Evolutionary conservation across 2,888 invertebrate genomes (phyloP).

Genomic region (Nomada fabriciana): DNA sequence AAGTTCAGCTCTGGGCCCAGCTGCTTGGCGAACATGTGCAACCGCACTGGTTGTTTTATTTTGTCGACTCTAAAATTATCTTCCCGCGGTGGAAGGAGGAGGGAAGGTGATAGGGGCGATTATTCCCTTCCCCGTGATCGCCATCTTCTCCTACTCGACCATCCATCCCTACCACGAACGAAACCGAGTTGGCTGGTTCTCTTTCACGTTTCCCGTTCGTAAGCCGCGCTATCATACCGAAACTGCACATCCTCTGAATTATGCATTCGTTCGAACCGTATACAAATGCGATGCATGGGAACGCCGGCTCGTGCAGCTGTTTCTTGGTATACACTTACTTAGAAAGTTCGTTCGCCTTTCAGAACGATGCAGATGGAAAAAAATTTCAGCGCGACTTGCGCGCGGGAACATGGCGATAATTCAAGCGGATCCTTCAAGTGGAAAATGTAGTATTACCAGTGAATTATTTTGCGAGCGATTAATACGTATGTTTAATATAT

Average conservation of each 20-base stretch:
- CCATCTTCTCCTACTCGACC: slow-evolving; percentile 19
- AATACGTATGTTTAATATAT: neutral
- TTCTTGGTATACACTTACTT: slow-evolving; percentile 32
- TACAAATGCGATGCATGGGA: slow-evolving; percentile 16
- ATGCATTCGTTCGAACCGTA: slow-evolving; percentile 49
- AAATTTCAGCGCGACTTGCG: slow-evolving; percentile 11
- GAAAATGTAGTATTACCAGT: neutral
- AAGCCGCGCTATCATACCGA: slow-evolving; percentile 4
- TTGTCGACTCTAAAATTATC: slow-evolving; percentile 69
- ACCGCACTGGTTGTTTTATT: slow-evolving; percentile 63
- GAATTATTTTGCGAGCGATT: neutral
- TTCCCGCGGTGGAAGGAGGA: slow-evolving; percentile 15
- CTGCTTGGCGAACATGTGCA: slow-evolving; percentile 54
- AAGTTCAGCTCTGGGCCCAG: slow-evolving; percentile 13
- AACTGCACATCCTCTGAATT: slow-evolving; percentile 57
- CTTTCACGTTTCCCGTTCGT: slow-evolving; percentile 20
- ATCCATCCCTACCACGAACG: slow-evolving; percentile 3
- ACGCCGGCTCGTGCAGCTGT: slow-evolving; percentile 23
- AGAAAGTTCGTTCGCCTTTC: slow-evolving; percentile 5
- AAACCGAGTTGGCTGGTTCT: slow-evolving; percentile 33
- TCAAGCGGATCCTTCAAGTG: neutral
- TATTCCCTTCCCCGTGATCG: slow-evolving; percentile 31
- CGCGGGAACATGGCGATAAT: neutral
- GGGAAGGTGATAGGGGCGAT: slow-evolving; percentile 37
- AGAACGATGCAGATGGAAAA: too few relatives aligned